Evolutionary conservation across 2,113 vertebrate species (phyloP).

Genomic region (Pardalotus punctatus): DNA sequence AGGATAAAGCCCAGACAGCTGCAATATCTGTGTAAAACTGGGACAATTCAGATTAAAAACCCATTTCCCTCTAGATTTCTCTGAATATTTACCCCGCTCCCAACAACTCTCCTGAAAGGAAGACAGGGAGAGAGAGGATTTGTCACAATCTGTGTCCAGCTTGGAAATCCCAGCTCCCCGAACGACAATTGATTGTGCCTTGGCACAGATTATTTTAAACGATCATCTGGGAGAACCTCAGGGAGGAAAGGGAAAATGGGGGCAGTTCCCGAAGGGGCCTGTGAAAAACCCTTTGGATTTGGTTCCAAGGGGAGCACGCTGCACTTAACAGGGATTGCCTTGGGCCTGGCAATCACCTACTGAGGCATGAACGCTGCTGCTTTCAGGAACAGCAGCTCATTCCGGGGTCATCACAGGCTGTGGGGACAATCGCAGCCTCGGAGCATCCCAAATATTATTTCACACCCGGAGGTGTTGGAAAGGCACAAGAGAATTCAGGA

Average conservation of each 20-base stretch:
- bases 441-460: not conserved
- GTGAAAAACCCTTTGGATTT: not conserved
- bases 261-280: not conserved
- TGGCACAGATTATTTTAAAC: not conserved
- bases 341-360: not conserved
- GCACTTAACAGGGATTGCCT: not conserved
- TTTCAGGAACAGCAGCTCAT: not conserved
- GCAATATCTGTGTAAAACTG: not conserved
- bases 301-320: not conserved
- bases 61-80: not conserved
- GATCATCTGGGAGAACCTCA: not conserved
- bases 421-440: fast-evolving
- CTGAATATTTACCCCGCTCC: not conserved
- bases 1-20: slow-evolving; percentile 1
- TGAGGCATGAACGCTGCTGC: not conserved
- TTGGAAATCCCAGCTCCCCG: not conserved
- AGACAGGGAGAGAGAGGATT: not conserved
- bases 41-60: not conserved
- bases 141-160: not conserved
- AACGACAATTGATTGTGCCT: not conserved
- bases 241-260: not conserved
- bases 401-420: not conserved
- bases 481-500: not conserved
- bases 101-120: not conserved
- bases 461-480: fast-evolving